Evolutionary conservation across 2,797 vertebrate genomes (phyloP).

Genomic region (Sebastes melanostomus): DNA sequence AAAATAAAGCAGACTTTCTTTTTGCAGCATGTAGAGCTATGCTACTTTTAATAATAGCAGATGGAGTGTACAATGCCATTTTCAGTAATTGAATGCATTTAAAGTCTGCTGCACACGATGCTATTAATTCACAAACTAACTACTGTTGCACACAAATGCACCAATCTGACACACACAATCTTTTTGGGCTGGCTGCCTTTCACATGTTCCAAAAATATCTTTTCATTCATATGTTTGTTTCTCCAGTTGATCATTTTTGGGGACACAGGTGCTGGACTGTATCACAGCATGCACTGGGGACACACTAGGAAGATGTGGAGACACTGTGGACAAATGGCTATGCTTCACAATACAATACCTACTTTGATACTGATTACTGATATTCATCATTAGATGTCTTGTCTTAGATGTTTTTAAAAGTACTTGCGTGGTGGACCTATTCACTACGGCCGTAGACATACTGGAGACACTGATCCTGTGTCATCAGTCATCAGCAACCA

Average conservation of each 20-base stretch:
- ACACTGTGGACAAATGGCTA: not conserved
- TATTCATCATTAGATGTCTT: not conserved
- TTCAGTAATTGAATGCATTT: not conserved
- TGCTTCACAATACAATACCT: not conserved
- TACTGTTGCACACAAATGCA: not conserved
- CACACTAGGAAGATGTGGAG: constrained; percentile 9
- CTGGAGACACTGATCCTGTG: not conserved
- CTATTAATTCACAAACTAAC: not conserved
- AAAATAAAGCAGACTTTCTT: not conserved
- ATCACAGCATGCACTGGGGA: constrained; percentile 4
- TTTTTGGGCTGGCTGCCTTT: not conserved
- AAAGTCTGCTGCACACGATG: not conserved
- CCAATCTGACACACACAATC: not conserved
- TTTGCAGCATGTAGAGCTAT: not conserved
- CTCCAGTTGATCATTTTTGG: not conserved
- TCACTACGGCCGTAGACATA: not conserved
- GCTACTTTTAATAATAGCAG: not conserved
- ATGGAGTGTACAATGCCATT: not conserved
- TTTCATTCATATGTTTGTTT: not conserved
- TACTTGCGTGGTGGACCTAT: not conserved
- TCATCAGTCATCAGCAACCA: not conserved
- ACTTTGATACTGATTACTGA: constrained; percentile 1
- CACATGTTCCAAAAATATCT: not conserved
- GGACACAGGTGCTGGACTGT: constrained; percentile 3
- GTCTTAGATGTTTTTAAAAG: not conserved